These are phyloP conservation scores for Holacanthella duospinosa DNA, from an alignment of 2,888 invertebrate genomes.

Conservation along the genomic window DNA sequence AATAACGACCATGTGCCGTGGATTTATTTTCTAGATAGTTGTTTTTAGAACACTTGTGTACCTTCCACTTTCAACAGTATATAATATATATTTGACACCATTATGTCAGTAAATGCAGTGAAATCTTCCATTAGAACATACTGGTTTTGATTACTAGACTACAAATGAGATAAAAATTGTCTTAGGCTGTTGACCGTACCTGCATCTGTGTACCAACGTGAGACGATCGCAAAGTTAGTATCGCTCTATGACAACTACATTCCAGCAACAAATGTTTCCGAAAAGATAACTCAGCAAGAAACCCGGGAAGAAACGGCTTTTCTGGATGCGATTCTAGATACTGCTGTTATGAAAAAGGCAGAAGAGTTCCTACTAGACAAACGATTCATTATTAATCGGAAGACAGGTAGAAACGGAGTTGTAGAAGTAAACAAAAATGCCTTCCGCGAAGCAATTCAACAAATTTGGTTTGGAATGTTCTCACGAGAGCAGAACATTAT, in stretches of 20 bases:
- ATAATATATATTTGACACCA: too few relatives aligned
- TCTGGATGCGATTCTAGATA: conserved; percentile 63
- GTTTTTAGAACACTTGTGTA: too few relatives aligned
- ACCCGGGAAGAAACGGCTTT: conserved; percentile 66
- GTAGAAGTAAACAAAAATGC: conserved; percentile 41
- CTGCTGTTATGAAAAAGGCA: conserved; percentile 61
- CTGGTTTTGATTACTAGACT: too few relatives aligned
- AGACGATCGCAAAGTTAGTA: conserved; percentile 62
- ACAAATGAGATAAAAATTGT: too few relatives aligned
- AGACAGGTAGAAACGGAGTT: conserved; percentile 23
- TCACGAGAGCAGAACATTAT: conserved; percentile 65
- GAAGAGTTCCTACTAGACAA: conserved; percentile 55
- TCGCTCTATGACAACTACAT: conserved; percentile 77
- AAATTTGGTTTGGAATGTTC: conserved; percentile 57
- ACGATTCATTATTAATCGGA: conserved; percentile 42
- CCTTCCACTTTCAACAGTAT: too few relatives aligned
- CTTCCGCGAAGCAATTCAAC: conserved; percentile 40
- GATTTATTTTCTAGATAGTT: too few relatives aligned
- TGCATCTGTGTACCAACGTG: conserved; percentile 53
- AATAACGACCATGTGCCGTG: too few relatives aligned
- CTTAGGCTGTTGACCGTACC: conserved; percentile 58
- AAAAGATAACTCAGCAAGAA: conserved; percentile 61
- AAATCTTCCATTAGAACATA: too few relatives aligned
- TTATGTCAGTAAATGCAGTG: too few relatives aligned
- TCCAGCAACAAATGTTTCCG: conserved; percentile 58